Evolutionary conservation across 2,113 vertebrate species (phyloP), one percentile per base, ranked within the genome.

Genomic region (Rhabdomys dilectus): DNA sequence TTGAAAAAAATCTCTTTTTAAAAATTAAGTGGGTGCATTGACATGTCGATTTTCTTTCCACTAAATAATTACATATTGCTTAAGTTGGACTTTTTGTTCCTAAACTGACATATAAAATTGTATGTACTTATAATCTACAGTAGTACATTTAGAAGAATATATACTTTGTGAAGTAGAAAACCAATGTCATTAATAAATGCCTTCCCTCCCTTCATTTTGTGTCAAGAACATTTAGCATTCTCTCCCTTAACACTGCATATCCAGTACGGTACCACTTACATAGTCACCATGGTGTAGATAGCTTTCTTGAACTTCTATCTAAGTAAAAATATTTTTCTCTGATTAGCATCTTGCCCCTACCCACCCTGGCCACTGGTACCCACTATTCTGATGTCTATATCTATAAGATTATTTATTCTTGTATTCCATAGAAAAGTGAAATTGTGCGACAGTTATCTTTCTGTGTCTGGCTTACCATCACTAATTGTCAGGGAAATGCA

Each of bases 31-130:
- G 68, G 48, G 1, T 88, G 56, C 93, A 19, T 39, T 97, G 62
- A 84, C 56, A 76, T 51, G 56, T 2, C 36, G 77, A 15, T 88
- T 60, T 91, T 97, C 45, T 86, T 95, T 60, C 70, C 81, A 64
- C 58, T 80, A 70, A 91, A 87, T 90, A 96, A 90, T 90, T 87
- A 22, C 26, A 73, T 88, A 24, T 51, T 92, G 26, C 48, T 77
- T 85, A 39, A 16, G 24, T n/a, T 95, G n/a, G 16, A 13, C 8
- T 87, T 91, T 94, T 87, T 73, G n/a, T 64, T 62, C 70, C 75
- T 85, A 86, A 70, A n/a, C 39, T 80, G 73, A 60, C 26, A 58
- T 29, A 21, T 39, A 80, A 88, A 81, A 89, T 72, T 81, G 2
- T 39, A 39, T 85, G 26, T 45, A 80, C 48, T 48, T 80, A 24